Conservation (phyloP, 2,113 vertebrate species). For the human (Homo sapiens) region GRCh38 chr14:95781501-95782000, state of each 20-base stretch:
- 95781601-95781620: conserved; percentile 28
- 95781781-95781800: neutral
- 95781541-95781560: conserved; percentile 16
- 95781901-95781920: neutral
- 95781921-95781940: neutral
- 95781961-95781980: fast-evolving
- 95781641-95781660: neutral
- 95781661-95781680: neutral
- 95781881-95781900: neutral
- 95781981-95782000: neutral
- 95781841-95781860: neutral
- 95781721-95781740: neutral
- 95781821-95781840: neutral
- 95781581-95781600: neutral
- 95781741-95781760: neutral
- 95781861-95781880: neutral
- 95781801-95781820: neutral
- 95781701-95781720: neutral
- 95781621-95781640: neutral
- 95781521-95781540: neutral
- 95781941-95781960: neutral
- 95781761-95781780: neutral
- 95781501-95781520: conserved; percentile 42
- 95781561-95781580: neutral
- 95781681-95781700: neutral